A percentile compares a stretch with the other conserved stretches of the same genome.
phyloP scores from a whole-genome alignment of 2,888 invertebrate genomes.

The Drosophila imparisetae region DNA sequence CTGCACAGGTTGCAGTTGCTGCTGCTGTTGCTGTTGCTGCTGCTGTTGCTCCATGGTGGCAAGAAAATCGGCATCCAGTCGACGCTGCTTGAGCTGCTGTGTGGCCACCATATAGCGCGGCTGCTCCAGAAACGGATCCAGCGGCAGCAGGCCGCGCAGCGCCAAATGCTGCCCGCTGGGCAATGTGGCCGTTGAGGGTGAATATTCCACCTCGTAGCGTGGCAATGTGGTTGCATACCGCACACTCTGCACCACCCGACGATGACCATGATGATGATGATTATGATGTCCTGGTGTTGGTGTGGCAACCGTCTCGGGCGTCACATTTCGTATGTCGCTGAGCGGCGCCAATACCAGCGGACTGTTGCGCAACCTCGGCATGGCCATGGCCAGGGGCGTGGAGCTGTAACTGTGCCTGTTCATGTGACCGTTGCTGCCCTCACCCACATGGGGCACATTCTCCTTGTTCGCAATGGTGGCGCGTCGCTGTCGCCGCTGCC shows the following conservation, averaged over 20 bases:
- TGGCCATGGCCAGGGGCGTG: slow-evolving; percentile 77
- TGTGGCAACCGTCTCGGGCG: slow-evolving; percentile 64
- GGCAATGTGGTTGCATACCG: slow-evolving; percentile 83
- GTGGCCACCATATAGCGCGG: slow-evolving; percentile 78
- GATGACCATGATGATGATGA: neutral
- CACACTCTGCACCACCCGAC: slow-evolving; percentile 52
- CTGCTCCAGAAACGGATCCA: slow-evolving; percentile 82
- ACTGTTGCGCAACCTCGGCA: slow-evolving; percentile 63
- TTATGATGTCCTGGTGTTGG: neutral
- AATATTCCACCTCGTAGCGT: slow-evolving; percentile 84
- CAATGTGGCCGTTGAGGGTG: slow-evolving; percentile 74
- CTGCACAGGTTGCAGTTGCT: neutral
- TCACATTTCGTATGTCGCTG: slow-evolving; percentile 77
- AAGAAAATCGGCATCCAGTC: slow-evolving; percentile 77
- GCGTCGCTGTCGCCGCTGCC: slow-evolving; percentile 70
- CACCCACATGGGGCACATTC: slow-evolving; percentile 64
- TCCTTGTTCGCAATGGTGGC: slow-evolving; percentile 82
- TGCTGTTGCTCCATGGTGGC: slow-evolving; percentile 54
- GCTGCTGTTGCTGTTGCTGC: neutral
- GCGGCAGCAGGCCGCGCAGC: slow-evolving; percentile 78
- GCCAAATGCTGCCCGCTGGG: slow-evolving; percentile 81
- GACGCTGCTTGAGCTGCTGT: slow-evolving; percentile 68
- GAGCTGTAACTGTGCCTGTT: slow-evolving; percentile 66
- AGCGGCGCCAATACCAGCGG: slow-evolving; percentile 79
- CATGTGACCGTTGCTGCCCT: neutral